A percentile compares a stretch with the other conserved stretches of the same genome.
phyloP scores from a whole-genome alignment of 2,797 vertebrate species.

The Iguana delicatissima region DNA sequence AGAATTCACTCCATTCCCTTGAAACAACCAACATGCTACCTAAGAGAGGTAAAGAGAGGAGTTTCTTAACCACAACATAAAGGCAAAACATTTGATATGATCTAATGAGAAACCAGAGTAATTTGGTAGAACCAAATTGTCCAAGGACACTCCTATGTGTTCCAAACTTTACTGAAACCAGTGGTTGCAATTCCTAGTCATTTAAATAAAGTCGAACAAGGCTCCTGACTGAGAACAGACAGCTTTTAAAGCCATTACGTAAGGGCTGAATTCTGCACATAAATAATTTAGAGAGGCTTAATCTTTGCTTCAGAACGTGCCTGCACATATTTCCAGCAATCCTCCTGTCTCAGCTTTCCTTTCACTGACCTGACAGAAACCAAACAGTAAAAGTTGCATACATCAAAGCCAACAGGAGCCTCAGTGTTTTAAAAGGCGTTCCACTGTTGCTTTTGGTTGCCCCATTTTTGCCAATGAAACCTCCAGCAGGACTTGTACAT shows the following conservation, averaged over 20 bases:
- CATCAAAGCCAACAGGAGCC: background rate
- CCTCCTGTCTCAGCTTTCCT: background rate
- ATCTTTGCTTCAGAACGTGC: background rate
- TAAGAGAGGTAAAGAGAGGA: background rate
- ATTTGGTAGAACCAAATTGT: background rate
- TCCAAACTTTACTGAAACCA: constrained; percentile 35
- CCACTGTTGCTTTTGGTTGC: background rate
- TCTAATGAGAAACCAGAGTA: background rate
- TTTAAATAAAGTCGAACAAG: constrained; percentile 28
- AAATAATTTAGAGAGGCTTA: background rate
- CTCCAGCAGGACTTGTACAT: background rate
- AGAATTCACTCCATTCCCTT: constrained; percentile 30
- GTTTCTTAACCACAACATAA: rapidly evolving
- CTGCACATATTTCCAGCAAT: constrained; percentile 10
- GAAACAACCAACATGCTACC: constrained; percentile 3
- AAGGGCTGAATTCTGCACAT: background rate
- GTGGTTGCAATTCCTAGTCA: constrained; percentile 24
- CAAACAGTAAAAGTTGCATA: background rate
- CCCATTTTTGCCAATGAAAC: constrained; percentile 2
- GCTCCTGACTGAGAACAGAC: background rate
- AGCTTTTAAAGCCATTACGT: constrained; percentile 29
- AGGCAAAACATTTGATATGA: too few species aligned
- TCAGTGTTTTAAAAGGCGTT: background rate
- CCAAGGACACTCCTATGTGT: background rate
- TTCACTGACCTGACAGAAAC: background rate